Base-by-base conservation (phyloP, 2,797 vertebrate genomes). In the Hephaestus fuliginosus region DNA sequence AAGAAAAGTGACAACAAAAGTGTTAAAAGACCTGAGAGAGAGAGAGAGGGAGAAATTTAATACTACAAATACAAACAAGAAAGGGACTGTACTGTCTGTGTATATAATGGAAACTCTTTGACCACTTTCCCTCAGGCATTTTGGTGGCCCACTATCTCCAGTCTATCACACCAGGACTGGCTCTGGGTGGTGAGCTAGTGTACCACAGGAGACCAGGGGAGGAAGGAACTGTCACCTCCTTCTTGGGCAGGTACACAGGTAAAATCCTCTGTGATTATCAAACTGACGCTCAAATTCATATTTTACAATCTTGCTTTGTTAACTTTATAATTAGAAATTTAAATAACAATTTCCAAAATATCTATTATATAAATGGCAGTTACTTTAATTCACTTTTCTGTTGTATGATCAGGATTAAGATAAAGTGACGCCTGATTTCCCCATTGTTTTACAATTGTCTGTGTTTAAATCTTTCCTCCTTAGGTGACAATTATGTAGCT, bases 201-300 rank as follows among this genome's bases (percentile, higher is more conserved):
- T 98, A 97, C 86, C 97, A 98, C 91, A 93, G 92, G 68, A 95
- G 97, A 84, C 97, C 97, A 0, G 97, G 97, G n/a, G 97, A 98
- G 80, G 97, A 98, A 84, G 97, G 97, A 53, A 95, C 96, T 0
- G 97, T 98, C 56, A 96, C 96, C 72, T 98, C 97, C 4, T 86
- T 98, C 3, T 92, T 97, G 57, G 97, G 97, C 81, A 96, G 96
- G 67, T 98, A 98, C 80, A 97, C 97, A 90, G 95, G 97, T 97
- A 88, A 91, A 56, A 48, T 55, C 13, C 44, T 7, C 4, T 44
- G 8, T n/a, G 14, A 7, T 6, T 70, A 46, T 22, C 48, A 5
- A 62, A 57, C 22, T 56, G 6, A 46, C 15, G 8, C 9, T 43
- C 1, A 41, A 4, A 43, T 51, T 3, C 2, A 14, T 15, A 56